Conservation (phyloP, 2,797 vertebrate species). For the Chaenodraco wilsoni region DNA sequence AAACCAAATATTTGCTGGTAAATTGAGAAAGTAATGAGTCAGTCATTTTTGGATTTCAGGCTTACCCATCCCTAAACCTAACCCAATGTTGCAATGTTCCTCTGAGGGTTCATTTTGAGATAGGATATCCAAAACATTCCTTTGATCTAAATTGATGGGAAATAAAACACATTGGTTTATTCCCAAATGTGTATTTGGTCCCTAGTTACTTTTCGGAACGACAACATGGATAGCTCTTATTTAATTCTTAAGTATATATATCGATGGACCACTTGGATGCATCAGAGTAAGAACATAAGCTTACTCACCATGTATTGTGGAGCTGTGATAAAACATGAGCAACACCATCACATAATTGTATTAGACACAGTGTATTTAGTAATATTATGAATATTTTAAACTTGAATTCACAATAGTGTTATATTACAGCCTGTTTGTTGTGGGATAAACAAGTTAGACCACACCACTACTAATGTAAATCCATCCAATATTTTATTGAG, state of each 20-base stretch:
- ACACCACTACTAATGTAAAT: conserved; percentile 64
- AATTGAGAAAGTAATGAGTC: not conserved
- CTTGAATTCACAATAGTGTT: not conserved
- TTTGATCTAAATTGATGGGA: not conserved
- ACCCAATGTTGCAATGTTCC: not conserved
- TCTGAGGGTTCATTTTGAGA: no score
- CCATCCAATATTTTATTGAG: conserved; percentile 86
- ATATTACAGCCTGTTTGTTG: not conserved
- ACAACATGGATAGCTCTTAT: not conserved
- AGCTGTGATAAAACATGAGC: not conserved
- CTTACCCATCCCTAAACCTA: not conserved
- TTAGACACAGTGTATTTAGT: not conserved
- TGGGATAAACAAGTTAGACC: conserved; percentile 20
- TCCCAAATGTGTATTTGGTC: no score
- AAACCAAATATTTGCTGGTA: not conserved
- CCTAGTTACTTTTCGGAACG: not conserved
- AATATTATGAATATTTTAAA: not conserved
- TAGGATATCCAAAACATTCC: not conserved
- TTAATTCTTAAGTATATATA: not conserved
- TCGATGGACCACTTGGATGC: not conserved
- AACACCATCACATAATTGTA: not conserved
- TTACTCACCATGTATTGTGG: not conserved
- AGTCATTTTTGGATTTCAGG: not conserved
- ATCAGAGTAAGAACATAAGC: not conserved
- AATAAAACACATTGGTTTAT: not conserved